Evolutionary conservation across 1,140 invertebrate genomes (phyloP).

Genomic region (Macrobrachium rosenbergii): DNA sequence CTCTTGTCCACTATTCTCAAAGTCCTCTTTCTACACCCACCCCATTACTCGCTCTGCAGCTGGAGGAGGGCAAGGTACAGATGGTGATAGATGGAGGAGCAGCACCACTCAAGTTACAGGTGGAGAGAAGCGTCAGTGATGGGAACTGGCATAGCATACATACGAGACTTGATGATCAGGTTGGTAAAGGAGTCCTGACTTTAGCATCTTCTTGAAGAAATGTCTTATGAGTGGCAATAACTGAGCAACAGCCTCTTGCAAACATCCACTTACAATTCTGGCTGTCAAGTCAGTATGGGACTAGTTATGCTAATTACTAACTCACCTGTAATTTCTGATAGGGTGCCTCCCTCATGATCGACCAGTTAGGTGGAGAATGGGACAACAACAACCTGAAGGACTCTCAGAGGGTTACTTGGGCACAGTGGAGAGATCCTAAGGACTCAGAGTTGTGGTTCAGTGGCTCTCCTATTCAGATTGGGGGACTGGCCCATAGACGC

Average conservation of each 20-base stretch:
- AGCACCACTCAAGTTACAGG: not conserved
- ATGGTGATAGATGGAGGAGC: constrained; percentile 16
- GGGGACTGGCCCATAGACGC: not conserved
- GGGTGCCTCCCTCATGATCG: too few relatives aligned
- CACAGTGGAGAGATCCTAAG: not conserved
- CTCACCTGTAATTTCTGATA: too few relatives aligned
- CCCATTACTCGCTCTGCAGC: constrained; percentile 6
- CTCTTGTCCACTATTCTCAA: not conserved
- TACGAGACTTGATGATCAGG: not conserved
- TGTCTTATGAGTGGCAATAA: not conserved
- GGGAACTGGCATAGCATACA: constrained; percentile 20
- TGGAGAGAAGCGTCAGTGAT: not conserved
- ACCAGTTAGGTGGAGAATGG: too few relatives aligned
- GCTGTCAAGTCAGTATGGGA: too few relatives aligned
- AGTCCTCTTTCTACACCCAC: not conserved
- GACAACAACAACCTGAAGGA: not conserved
- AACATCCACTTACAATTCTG: not conserved
- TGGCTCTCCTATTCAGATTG: not conserved
- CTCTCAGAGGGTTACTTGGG: not conserved
- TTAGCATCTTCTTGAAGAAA: not conserved
- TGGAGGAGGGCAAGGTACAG: not conserved
- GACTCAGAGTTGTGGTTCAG: not conserved
- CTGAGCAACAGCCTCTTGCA: not conserved
- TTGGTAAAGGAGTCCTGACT: not conserved
- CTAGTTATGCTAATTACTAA: too few relatives aligned